A percentile compares a stretch with the other conserved stretches of the same genome.
Conservation (phyloP, 2,797 vertebrate genomes). For the Schizopygopsis pylzovi region DNA sequence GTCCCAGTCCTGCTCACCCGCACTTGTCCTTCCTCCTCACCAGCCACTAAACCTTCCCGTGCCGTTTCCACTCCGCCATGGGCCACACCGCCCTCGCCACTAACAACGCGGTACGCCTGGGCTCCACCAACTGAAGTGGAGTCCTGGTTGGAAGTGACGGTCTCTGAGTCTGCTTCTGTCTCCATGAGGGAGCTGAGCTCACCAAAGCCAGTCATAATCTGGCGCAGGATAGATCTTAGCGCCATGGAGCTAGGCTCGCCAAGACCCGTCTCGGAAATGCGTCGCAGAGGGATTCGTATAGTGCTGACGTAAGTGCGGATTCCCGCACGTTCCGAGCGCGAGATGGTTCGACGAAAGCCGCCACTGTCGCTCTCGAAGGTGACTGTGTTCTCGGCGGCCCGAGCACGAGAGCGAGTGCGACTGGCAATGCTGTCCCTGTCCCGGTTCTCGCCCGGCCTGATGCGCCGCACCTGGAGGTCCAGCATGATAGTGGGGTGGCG, state of each 20-base stretch:
- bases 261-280: constrained; percentile 89
- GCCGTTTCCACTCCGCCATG: constrained; percentile 63
- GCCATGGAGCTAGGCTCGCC: constrained; percentile 90
- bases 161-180: constrained; percentile 87
- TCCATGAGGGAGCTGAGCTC: constrained; percentile 94
- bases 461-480: constrained; percentile 92
- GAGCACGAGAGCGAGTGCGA: constrained; percentile 89
- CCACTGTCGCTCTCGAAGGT: constrained; percentile 91
- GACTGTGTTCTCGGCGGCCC: constrained; percentile 88
- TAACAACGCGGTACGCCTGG: constrained; percentile 66
- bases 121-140: constrained; percentile 53
- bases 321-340: constrained; percentile 89
- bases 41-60: constrained; percentile 64
- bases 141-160: constrained; percentile 68
- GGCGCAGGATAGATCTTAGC: constrained; percentile 89
- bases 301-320: constrained; percentile 93
- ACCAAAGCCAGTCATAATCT: constrained; percentile 95
- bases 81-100: constrained; percentile 63
- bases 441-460: constrained; percentile 91
- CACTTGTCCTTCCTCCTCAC: constrained; percentile 68
- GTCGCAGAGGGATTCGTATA: constrained; percentile 89
- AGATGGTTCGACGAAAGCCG: constrained; percentile 90
- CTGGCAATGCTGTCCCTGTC: constrained; percentile 92
- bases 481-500: constrained; percentile 92
- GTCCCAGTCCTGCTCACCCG: constrained; percentile 64